Evolutionary conservation across 2,888 invertebrate genomes (phyloP).

Genomic region (Lasioglossum calceatum): DNA sequence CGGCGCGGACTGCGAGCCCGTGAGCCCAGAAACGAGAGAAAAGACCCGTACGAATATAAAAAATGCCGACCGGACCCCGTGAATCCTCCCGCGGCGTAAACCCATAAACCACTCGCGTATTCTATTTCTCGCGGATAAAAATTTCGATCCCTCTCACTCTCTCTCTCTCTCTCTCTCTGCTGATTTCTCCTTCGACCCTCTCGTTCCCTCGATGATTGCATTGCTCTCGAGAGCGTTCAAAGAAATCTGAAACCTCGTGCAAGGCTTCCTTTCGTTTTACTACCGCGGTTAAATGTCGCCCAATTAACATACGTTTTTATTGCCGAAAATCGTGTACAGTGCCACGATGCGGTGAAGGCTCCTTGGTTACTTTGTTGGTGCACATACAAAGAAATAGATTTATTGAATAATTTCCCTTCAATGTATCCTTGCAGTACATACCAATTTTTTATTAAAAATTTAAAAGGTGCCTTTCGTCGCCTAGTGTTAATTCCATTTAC

Average conservation of each 20-base stretch:
- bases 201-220: neutral
- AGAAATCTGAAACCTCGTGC: conserved; percentile 3
- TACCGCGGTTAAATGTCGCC: neutral
- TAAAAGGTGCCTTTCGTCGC: neutral
- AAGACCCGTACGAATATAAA: conserved; percentile 72
- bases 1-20: conserved; percentile 53
- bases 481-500: neutral
- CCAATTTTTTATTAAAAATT: neutral
- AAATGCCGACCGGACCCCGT: conserved; percentile 67
- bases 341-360: neutral
- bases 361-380: neutral
- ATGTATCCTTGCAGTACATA: too few relatives aligned
- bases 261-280: neutral
- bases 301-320: neutral
- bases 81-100: conserved; percentile 72
- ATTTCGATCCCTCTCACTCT: conserved; percentile 68
- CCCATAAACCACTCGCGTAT: conserved; percentile 80
- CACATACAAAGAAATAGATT: too few relatives aligned
- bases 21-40: conserved; percentile 63
- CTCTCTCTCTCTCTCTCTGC: neutral
- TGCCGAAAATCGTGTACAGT: neutral
- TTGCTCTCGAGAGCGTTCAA: neutral
- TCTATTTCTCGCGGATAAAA: conserved; percentile 82
- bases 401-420: too few relatives aligned
- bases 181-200: neutral